Percentiles rank a stretch among this genome's conserved stretches.
phyloP scores from a whole-genome alignment of 2,113 vertebrate genomes.

The Hydropotes inermis region DNA sequence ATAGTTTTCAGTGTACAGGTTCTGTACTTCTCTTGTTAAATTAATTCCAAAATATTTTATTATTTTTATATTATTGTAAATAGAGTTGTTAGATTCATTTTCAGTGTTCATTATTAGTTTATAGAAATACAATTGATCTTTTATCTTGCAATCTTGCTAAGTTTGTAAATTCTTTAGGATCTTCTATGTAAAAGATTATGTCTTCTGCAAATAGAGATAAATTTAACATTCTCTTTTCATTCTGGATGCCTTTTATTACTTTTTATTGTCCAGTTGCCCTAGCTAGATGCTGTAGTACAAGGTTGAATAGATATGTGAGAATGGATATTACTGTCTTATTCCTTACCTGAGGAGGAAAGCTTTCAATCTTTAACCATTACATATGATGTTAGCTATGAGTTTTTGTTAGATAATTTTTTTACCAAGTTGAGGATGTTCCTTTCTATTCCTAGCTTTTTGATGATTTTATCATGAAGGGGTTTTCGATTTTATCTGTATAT shows the following conservation, averaged over 20 bases:
- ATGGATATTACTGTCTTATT: background rate
- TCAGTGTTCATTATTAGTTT: background rate
- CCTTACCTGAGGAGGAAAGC: background rate
- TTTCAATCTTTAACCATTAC: background rate
- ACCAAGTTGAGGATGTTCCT: background rate
- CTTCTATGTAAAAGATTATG: background rate
- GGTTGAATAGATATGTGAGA: background rate
- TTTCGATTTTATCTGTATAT: background rate
- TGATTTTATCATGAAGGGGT: background rate
- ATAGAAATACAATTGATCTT: background rate
- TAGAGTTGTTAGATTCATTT: background rate
- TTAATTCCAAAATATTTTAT: constrained; percentile 25
- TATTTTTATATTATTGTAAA: background rate
- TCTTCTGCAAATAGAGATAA: background rate
- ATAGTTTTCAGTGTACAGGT: background rate
- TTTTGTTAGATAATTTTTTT: background rate
- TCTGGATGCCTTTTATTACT: background rate
- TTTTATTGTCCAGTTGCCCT: background rate
- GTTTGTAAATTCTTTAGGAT: background rate
- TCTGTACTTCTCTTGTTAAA: background rate
- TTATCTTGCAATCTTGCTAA: background rate
- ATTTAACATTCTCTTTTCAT: background rate
- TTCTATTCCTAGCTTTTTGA: background rate
- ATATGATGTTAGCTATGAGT: background rate
- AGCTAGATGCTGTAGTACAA: background rate